A percentile compares a stretch with the other conserved stretches of the same genome.
Evolutionary conservation across 2,113 vertebrate species (phyloP).

Genomic region (Corythoichthys haematopterus): DNA sequence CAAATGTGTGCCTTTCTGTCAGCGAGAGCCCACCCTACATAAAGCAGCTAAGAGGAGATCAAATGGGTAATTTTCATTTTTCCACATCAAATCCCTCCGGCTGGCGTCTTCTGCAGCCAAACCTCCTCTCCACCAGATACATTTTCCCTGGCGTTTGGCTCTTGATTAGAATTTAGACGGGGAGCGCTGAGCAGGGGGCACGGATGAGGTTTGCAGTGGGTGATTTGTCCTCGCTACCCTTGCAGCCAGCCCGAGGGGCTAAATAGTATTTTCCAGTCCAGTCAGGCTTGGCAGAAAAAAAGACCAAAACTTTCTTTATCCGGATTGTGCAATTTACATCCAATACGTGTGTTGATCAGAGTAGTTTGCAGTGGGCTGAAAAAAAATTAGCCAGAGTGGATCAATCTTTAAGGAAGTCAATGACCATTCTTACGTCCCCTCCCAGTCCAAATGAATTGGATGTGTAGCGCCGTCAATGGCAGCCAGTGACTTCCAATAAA

Average conservation of each 20-base stretch:
- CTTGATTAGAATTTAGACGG: constrained; percentile 65
- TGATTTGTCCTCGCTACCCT: constrained; percentile 63
- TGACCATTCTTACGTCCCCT: too few species aligned
- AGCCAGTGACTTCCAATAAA: too few species aligned
- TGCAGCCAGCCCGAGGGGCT: constrained; percentile 42
- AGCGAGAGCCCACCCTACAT: constrained; percentile 6
- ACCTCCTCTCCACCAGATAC: constrained; percentile 24
- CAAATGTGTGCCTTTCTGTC: neutral
- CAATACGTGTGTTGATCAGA: too few species aligned
- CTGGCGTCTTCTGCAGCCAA: neutral
- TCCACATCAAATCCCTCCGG: constrained; percentile 24
- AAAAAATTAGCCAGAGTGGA: too few species aligned
- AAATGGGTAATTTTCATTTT: constrained; percentile 35
- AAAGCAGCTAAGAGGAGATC: constrained; percentile 16
- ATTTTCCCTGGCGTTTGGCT: constrained; percentile 43
- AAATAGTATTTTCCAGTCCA: constrained; percentile 17
- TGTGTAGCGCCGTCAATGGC: too few species aligned
- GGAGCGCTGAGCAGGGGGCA: constrained; percentile 40
- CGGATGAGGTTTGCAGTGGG: constrained; percentile 47
- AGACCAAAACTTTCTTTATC: neutral
- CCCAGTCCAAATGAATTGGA: too few species aligned
- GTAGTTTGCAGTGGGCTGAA: too few species aligned
- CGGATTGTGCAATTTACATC: neutral
- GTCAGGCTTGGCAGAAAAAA: constrained; percentile 10
- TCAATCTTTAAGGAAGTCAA: too few species aligned